phyloP scores from a whole-genome alignment of 1,140 invertebrate species.

The Carcinoscorpius rotundicauda region DNA sequence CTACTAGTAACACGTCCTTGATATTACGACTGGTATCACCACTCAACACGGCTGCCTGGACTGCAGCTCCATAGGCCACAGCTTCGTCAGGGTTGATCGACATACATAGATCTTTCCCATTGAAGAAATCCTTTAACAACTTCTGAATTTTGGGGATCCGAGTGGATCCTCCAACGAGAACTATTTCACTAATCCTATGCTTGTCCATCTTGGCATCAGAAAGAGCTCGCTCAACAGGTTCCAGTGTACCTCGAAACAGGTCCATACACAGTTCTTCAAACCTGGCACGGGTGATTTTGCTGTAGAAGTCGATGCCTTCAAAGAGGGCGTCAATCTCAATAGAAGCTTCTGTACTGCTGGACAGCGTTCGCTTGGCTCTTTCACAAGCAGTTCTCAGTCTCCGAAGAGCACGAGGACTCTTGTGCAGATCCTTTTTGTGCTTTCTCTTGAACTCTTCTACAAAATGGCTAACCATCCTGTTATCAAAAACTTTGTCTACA shows the following conservation, averaged over 20 bases:
- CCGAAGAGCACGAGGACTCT: slow-evolving; percentile 80
- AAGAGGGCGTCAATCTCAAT: slow-evolving; percentile 38
- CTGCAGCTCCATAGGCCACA: slow-evolving; percentile 45
- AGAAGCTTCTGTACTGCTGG: slow-evolving; percentile 76
- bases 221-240: slow-evolving; percentile 30
- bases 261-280: slow-evolving; percentile 37
- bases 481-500: slow-evolving; percentile 52
- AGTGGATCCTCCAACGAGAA: slow-evolving; percentile 40
- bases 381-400: slow-evolving; percentile 88
- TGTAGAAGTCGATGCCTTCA: slow-evolving; percentile 48
- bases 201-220: slow-evolving; percentile 37
- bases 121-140: slow-evolving; percentile 28
- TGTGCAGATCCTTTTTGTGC: slow-evolving; percentile 83
- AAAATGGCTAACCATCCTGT: slow-evolving; percentile 90
- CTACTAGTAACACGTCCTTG: slow-evolving; percentile 32
- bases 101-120: slow-evolving; percentile 50
- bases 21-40: slow-evolving; percentile 29
- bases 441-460: slow-evolving; percentile 95
- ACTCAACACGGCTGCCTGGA: slow-evolving; percentile 39
- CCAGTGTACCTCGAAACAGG: slow-evolving; percentile 27
- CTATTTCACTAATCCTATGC: slow-evolving; percentile 35
- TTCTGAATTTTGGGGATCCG: slow-evolving; percentile 34
- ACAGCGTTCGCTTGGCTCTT: slow-evolving; percentile 88
- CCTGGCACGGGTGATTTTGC: slow-evolving; percentile 33
- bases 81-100: slow-evolving; percentile 46